Evolutionary conservation across 2,113 vertebrate genomes (phyloP).

Genomic region (Pyxicephalus adspersus): DNA sequence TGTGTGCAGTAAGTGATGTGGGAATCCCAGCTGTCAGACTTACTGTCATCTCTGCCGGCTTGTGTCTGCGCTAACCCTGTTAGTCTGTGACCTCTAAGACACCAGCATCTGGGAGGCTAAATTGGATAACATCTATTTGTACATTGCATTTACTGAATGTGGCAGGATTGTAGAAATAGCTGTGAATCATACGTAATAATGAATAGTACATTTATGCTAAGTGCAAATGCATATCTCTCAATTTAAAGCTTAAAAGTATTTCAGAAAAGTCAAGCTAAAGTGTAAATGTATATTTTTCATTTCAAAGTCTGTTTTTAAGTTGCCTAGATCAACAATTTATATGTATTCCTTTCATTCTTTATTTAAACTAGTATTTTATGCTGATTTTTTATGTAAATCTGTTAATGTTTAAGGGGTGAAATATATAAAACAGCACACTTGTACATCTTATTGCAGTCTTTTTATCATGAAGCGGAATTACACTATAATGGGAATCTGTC

Average conservation of each 20-base stretch:
- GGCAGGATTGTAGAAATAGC: slow-evolving; percentile 30
- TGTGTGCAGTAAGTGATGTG: slow-evolving; percentile 41
- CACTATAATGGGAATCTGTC: too few relatives aligned
- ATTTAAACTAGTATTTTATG: too few relatives aligned
- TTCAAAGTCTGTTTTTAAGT: too few relatives aligned
- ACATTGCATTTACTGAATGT: slow-evolving; percentile 17
- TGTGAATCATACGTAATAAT: neutral
- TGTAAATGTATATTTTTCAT: too few relatives aligned
- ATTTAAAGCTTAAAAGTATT: neutral
- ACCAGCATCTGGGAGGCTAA: slow-evolving; percentile 54
- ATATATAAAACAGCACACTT: too few relatives aligned
- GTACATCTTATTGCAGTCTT: too few relatives aligned
- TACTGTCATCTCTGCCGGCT: slow-evolving; percentile 42
- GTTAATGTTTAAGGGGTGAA: too few relatives aligned
- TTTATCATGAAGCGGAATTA: too few relatives aligned
- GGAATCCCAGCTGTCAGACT: slow-evolving; percentile 51
- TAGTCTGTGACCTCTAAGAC: slow-evolving; percentile 53
- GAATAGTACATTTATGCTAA: neutral
- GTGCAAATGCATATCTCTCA: neutral
- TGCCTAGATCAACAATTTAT: too few relatives aligned
- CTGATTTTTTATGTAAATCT: too few relatives aligned
- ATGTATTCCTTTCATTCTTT: too few relatives aligned
- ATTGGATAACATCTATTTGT: slow-evolving; percentile 51
- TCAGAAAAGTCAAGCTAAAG: too few relatives aligned
- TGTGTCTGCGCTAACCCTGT: slow-evolving; percentile 52